Base-by-base conservation (phyloP, 2,113 vertebrate genomes). In the Acrocephalus arundinaceus region DNA sequence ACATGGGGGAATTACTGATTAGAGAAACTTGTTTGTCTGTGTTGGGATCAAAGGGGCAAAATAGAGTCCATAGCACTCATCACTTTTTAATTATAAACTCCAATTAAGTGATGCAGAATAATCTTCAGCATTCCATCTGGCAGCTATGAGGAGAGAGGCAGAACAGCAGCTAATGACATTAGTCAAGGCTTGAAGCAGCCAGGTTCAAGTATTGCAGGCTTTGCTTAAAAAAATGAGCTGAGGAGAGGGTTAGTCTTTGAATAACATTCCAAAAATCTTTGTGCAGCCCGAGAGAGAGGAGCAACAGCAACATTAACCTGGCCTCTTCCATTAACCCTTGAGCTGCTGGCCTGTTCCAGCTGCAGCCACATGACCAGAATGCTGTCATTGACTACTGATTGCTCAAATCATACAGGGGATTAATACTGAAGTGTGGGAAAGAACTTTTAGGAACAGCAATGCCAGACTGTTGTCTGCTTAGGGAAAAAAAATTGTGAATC, bases 81-180 rank as follows among this genome's bases (percentile, higher is more conserved):
- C 43, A 31, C 91, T 96, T 96, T 79, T 95, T 81, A 97, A 97
- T 97, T 97, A 96, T 92, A 93, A 96, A 78, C 73, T 96, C 76
- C 90, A 96, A 94, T 96, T 96, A 96, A 92, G 73, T 92, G 83
- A 59, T 80, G 88, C 92, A 90, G 88, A 95, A 88, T 96, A 94
- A 95, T 95, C 90, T 96, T 91, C 85, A 61, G 59, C 49, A 33
- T 95, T 96, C 93, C 96, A 95, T 96, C 92, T 96, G 94, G 92
- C 88, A 88, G 85, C 92, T 86, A 25, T 21, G 79, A 93, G 75
- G 82, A 91, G 79, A 80, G 84, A 84, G n/a, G 3, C 25, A 94
- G 90, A 94, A 57, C 28, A 88, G 72, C 90, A 77, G 88, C 58
- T 93, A 92, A 71, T 27, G 2, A 68, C 92, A 93, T 96, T 96